Percentiles rank a stretch among this genome's conserved stretches.
Evolutionary conservation across 2,113 vertebrate genomes (phyloP).

Genomic region (Cynopterus brachyotis): DNA sequence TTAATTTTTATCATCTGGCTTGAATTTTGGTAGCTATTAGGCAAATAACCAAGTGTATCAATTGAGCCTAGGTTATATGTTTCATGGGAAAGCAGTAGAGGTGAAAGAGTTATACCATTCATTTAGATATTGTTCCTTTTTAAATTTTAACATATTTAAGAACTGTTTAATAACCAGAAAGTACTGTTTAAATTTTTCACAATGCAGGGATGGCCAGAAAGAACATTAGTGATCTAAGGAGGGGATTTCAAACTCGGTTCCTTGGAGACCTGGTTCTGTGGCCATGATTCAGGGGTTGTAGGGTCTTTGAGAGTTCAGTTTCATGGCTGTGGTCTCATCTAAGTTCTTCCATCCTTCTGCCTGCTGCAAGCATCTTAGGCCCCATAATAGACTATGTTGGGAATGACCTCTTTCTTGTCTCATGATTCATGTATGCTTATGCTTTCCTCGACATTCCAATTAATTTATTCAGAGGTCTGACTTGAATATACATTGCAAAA

Average conservation of each 20-base stretch:
- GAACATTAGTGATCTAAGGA: neutral
- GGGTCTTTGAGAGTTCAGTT: neutral
- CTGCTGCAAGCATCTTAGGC: too few relatives aligned
- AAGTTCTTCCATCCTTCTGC: neutral
- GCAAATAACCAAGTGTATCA: neutral
- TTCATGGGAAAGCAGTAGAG: neutral
- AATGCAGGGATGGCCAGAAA: neutral
- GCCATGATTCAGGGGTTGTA: rapidly evolving
- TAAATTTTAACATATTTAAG: neutral
- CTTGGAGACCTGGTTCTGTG: neutral
- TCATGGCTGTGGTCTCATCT: neutral
- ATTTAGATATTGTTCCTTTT: neutral
- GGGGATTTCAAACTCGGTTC: neutral
- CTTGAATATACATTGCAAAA: neutral
- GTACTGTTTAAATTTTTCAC: neutral
- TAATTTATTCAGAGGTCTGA: neutral
- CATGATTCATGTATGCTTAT: too few relatives aligned
- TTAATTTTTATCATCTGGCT: neutral
- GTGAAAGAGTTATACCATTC: neutral
- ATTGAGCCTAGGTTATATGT: neutral
- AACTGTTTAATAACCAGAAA: neutral
- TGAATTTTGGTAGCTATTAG: neutral
- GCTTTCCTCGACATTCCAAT: neutral
- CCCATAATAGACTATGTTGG: neutral
- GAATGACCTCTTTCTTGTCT: neutral